A percentile compares a stretch with the other conserved stretches of the same genome.
Conservation (phyloP, 35 echinoderm and acorn worm species). For the Nesometra sesokonis region DNA sequence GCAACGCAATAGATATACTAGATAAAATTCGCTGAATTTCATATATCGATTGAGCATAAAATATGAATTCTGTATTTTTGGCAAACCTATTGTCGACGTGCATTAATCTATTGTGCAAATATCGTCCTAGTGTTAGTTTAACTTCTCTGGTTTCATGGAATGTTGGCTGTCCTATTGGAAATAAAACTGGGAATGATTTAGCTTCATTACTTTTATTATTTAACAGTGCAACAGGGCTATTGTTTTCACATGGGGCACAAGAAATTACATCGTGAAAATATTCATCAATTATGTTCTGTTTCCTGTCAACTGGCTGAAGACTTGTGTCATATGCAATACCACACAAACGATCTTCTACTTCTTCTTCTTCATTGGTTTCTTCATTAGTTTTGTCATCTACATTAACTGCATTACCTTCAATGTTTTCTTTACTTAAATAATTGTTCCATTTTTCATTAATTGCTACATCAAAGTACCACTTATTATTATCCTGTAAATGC, state of each 20-base stretch:
- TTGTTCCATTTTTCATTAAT: conserved; percentile 36
- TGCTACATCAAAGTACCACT: conserved; percentile 13
- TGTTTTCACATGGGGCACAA: conserved; percentile 61
- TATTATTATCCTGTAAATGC: conserved; percentile 35
- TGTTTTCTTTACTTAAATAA: conserved; percentile 8
- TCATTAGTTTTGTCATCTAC: neutral
- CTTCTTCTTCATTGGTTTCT: neutral
- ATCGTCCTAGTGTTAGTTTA: conserved; percentile 24
- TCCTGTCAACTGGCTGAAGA: conserved; percentile 46
- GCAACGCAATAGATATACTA: conserved; percentile 54
- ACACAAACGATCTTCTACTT: conserved; percentile 14
- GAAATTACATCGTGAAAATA: conserved; percentile 42
- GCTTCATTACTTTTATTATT: conserved; percentile 25
- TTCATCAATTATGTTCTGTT: conserved; percentile 29
- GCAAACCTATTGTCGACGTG: conserved; percentile 51
- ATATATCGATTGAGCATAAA: conserved; percentile 47
- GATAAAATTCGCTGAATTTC: conserved; percentile 44
- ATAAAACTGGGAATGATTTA: conserved; percentile 32
- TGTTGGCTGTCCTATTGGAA: conserved; percentile 26
- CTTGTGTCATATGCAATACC: conserved; percentile 15
- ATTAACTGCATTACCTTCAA: neutral
- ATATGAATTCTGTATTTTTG: conserved; percentile 33
- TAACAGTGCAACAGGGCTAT: conserved; percentile 43
- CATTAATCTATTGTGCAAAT: conserved; percentile 37
- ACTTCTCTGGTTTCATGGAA: conserved; percentile 14